Percentiles rank a stretch among this genome's conserved stretches.
phyloP scores from a whole-genome alignment of 2,888 invertebrate genomes.

The Empis livida region DNA sequence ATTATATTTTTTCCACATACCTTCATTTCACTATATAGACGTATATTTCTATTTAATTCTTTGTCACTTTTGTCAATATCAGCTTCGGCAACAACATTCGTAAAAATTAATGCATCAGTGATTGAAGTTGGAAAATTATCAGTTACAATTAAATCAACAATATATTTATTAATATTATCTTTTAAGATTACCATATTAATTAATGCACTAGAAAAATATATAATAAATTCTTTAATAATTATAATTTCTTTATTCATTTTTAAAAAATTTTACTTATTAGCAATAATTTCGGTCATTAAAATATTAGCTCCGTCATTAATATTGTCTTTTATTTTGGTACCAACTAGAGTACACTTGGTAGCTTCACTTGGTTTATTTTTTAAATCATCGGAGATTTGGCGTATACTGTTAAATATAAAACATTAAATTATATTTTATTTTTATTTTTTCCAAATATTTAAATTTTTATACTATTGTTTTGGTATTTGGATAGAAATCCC shows the following conservation, averaged over 20 bases:
- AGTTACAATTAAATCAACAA: slow-evolving; percentile 35
- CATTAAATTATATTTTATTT: not conserved
- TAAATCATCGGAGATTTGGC: slow-evolving; percentile 37
- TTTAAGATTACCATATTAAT: slow-evolving; percentile 19
- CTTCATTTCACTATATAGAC: not conserved
- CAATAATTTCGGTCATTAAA: slow-evolving; percentile 44
- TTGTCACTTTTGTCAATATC: slow-evolving; percentile 4
- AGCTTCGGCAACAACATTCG: slow-evolving; percentile 22
- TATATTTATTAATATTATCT: slow-evolving; percentile 18
- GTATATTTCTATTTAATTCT: not conserved
- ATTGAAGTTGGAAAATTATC: slow-evolving; percentile 30
- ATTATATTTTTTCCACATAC: not conserved
- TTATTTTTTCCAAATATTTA: not conserved
- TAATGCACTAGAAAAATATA: slow-evolving; percentile 14
- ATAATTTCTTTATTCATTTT: not conserved
- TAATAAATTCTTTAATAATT: not conserved
- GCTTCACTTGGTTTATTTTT: slow-evolving; percentile 40
- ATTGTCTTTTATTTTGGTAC: slow-evolving; percentile 39
- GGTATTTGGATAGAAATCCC: slow-evolving; percentile 42
- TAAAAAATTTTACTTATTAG: not conserved
- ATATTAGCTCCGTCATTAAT: slow-evolving; percentile 44
- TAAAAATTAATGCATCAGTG: slow-evolving; percentile 33
- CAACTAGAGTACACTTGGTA: slow-evolving; percentile 44
- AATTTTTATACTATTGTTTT: slow-evolving; percentile 37
- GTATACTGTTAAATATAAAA: slow-evolving; percentile 32